These are phyloP conservation scores for Scaptodrosophila lebanonensis DNA, from an alignment of 1,140 invertebrate genomes.

Conservation along the genomic window DNA sequence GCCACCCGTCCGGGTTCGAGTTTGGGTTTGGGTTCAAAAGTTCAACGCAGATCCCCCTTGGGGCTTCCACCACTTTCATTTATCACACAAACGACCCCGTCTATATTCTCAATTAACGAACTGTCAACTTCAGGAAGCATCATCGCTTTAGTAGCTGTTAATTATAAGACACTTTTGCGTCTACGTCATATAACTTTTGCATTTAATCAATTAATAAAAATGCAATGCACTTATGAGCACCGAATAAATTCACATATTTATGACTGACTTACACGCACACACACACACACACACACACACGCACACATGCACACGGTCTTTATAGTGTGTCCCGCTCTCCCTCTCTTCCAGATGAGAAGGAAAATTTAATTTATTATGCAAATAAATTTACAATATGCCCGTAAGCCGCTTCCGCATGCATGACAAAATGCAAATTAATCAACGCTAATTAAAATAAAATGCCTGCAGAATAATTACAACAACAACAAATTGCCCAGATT, in stretches of 20 bases:
- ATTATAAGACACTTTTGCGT: conserved; percentile 38
- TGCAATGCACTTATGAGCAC: conserved; percentile 52
- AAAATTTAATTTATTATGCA: conserved; percentile 60
- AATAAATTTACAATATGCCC: conserved; percentile 55
- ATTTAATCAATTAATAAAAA: conserved; percentile 36
- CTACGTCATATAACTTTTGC: conserved; percentile 19
- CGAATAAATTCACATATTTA: conserved; percentile 69
- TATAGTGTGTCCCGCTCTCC: too few species aligned
- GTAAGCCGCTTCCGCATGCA: conserved; percentile 50
- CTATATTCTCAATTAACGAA: conserved; percentile 33
- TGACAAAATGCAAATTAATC: conserved; percentile 53
- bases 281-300: too few species aligned
- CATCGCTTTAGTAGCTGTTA: conserved; percentile 46
- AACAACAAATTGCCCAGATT: too few species aligned
- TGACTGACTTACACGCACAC: conserved; percentile 37
- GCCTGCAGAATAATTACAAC: not conserved
- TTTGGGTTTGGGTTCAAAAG: not conserved
- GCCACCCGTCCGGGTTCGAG: not conserved
- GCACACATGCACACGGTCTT: too few species aligned
- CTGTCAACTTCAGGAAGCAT: conserved; percentile 45
- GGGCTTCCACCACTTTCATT: too few species aligned
- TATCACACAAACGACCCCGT: conserved; percentile 13
- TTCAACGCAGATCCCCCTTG: too few species aligned
- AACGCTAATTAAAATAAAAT: conserved; percentile 46
- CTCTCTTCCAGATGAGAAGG: too few species aligned